Conservation (phyloP, 2,888 invertebrate genomes). For the Lochmaea crataegi region DNA sequence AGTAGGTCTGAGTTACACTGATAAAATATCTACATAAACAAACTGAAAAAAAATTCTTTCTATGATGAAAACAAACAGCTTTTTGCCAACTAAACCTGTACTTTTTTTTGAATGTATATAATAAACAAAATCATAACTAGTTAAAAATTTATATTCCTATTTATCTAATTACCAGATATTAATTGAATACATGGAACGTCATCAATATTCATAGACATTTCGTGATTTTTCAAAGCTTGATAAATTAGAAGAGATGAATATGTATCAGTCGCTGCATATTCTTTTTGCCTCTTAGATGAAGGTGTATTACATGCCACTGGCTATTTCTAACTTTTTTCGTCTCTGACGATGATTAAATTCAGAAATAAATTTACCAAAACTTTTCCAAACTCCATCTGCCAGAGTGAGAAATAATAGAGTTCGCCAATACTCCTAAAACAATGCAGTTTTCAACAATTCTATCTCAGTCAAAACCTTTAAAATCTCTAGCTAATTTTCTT, state of each 20-base stretch:
- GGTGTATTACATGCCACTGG: constrained; percentile 72
- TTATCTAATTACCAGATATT: no score
- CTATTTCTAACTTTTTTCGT: constrained; percentile 70
- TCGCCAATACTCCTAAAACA: constrained; percentile 71
- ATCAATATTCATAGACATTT: not conserved
- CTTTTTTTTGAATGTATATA: no score
- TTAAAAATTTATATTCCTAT: not conserved
- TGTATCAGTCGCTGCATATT: constrained; percentile 75
- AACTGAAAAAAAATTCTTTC: no score
- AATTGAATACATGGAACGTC: not conserved
- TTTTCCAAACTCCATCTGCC: constrained; percentile 73
- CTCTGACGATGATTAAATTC: constrained; percentile 68
- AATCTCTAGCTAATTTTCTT: constrained; percentile 73
- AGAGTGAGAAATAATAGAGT: constrained; percentile 66
- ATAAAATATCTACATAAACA: no score
- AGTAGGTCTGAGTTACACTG: no score
- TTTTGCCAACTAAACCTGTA: no score
- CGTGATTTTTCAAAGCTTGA: constrained; percentile 46
- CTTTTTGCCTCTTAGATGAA: constrained; percentile 67
- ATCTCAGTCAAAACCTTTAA: constrained; percentile 68
- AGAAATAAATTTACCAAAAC: constrained; percentile 69
- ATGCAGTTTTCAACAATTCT: constrained; percentile 70
- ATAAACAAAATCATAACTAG: not conserved
- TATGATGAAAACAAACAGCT: no score
- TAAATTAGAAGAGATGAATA: constrained; percentile 66